These are phyloP conservation scores for Itoplectis maculator DNA, from an alignment of 2,888 invertebrate genomes.

Conservation along the genomic window DNA sequence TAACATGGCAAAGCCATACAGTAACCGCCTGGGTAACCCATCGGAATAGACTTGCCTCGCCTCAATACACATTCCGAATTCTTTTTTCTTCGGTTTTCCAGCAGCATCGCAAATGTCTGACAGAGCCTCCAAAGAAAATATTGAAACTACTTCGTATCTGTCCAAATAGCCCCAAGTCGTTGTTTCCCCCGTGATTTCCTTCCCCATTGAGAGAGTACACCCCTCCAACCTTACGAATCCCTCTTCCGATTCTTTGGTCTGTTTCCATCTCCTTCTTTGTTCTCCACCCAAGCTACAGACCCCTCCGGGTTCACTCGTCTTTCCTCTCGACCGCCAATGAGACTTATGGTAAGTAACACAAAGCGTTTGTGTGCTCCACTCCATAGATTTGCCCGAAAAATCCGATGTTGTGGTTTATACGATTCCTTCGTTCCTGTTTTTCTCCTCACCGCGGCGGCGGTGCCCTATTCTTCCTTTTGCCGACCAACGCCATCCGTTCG, in stretches of 20 bases:
- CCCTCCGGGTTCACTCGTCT: background rate
- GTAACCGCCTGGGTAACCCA: background rate
- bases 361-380: background rate
- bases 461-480: conserved; percentile 1
- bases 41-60: background rate
- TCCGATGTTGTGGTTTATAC: background rate
- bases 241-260: background rate
- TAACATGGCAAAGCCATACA: background rate
- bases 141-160: conserved; percentile 29
- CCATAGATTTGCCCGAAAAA: background rate
- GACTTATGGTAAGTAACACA: conserved; percentile 15
- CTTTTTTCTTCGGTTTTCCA: background rate
- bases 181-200: conserved; percentile 27
- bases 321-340: background rate
- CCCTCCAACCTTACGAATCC: background rate
- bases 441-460: background rate
- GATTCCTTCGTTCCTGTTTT: conserved; percentile 8
- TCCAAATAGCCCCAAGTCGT: conserved; percentile 28
- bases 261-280: background rate
- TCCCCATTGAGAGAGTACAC: background rate
- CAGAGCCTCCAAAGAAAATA: conserved; percentile 9
- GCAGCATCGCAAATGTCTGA: background rate
- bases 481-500: background rate
- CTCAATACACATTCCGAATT: conserved; percentile 1
- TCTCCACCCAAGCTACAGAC: background rate